Evolutionary conservation across 1,140 invertebrate genomes (phyloP).

Genomic region (Subanguina moxae): DNA sequence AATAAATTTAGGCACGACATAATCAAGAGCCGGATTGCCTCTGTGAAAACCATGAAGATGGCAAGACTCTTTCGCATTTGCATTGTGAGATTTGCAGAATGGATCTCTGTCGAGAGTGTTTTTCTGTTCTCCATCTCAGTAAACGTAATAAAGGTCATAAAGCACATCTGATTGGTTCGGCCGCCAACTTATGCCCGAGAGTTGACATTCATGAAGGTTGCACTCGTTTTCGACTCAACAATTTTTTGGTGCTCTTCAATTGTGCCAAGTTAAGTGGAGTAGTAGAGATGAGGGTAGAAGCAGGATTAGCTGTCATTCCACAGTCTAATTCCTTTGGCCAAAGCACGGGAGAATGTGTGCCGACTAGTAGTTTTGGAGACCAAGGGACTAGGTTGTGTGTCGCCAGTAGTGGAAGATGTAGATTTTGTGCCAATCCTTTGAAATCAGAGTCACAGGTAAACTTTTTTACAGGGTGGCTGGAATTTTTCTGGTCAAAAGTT

Average conservation of each 20-base stretch:
- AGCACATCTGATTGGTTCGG: constrained; percentile 38
- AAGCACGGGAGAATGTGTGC: not conserved
- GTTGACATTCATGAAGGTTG: constrained; percentile 58
- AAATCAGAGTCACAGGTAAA: constrained; percentile 69
- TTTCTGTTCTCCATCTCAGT: constrained; percentile 85
- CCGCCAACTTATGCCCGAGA: constrained; percentile 26
- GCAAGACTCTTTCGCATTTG: constrained; percentile 84
- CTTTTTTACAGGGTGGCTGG: not conserved
- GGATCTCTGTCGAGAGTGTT: constrained; percentile 79
- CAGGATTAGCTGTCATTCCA: constrained; percentile 53
- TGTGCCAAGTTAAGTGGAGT: constrained; percentile 84
- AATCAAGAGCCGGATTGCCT: constrained; percentile 62
- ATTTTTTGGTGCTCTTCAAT: constrained; percentile 79
- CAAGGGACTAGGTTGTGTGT: too few species aligned
- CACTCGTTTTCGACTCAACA: constrained; percentile 47
- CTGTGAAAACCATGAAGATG: constrained; percentile 94
- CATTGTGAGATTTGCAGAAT: constrained; percentile 82
- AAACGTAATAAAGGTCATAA: constrained; percentile 67
- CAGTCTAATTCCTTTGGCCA: not conserved
- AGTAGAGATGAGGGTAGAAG: constrained; percentile 82
- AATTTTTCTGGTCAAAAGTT: too few species aligned
- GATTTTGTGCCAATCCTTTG: constrained; percentile 82
- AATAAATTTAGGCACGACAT: constrained; percentile 65
- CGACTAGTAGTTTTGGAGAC: not conserved
- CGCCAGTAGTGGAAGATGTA: constrained; percentile 65